phyloP scores from a whole-genome alignment of 2,797 vertebrate genomes.

The Nannoperca obscura region DNA sequence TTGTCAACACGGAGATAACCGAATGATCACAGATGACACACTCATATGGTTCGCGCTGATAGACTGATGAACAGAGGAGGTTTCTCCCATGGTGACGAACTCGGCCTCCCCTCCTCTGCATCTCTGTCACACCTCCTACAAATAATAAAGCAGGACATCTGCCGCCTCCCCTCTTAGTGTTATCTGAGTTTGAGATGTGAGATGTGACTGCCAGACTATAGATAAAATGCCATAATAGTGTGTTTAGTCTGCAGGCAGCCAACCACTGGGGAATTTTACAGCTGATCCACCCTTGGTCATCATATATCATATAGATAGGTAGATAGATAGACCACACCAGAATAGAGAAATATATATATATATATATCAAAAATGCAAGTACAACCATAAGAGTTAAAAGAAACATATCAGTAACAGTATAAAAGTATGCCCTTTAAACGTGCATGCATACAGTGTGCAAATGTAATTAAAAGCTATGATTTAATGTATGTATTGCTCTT shows the following conservation, averaged over 20 bases:
- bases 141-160: slow-evolving; percentile 22
- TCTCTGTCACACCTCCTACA: slow-evolving; percentile 45
- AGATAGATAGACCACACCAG: too few species aligned
- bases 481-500: too few species aligned
- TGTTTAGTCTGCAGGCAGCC: slow-evolving; percentile 48
- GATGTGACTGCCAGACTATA: slow-evolving; percentile 29
- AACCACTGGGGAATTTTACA: slow-evolving; percentile 6
- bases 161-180: slow-evolving; percentile 13
- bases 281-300: slow-evolving; percentile 29
- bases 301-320: slow-evolving; percentile 1
- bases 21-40: slow-evolving; percentile 37
- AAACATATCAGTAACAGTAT: too few species aligned
- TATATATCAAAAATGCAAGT: too few species aligned
- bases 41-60: slow-evolving; percentile 20
- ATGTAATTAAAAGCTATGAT: too few species aligned
- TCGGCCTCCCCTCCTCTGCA: slow-evolving; percentile 8
- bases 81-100: slow-evolving; percentile 26
- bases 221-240: slow-evolving; percentile 40
- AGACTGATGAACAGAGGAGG: slow-evolving; percentile 30
- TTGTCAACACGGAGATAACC: slow-evolving; percentile 27
- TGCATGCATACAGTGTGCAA: too few species aligned
- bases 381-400: too few species aligned
- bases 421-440: too few species aligned
- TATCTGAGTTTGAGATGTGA: slow-evolving; percentile 44
- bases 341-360: too few species aligned